phyloP scores from a whole-genome alignment of 2,797 vertebrate species.

The Enteromius paludinosus region DNA sequence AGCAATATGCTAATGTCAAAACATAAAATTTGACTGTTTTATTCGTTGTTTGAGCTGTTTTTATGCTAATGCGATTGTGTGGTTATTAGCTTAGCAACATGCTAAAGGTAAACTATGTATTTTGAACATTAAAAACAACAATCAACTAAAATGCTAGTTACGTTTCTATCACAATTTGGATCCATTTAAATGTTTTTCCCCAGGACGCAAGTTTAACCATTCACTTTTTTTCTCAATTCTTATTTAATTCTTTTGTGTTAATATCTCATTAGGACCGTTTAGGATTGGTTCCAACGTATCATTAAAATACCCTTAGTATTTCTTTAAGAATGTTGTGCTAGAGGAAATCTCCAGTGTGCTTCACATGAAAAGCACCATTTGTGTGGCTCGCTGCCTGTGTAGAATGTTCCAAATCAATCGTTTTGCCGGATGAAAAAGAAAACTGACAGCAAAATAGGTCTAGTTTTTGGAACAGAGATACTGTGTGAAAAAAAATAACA shows the following conservation, averaged over 20 bases:
- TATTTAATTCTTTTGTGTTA: neutral
- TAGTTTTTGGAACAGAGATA: slow-evolving; percentile 1
- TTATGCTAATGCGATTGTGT: neutral
- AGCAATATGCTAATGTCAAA: neutral
- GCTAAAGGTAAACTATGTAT: neutral
- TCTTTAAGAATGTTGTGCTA: neutral
- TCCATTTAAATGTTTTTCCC: neutral
- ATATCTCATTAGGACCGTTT: neutral
- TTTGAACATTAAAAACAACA: neutral
- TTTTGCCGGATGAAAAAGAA: neutral
- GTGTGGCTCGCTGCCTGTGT: neutral
- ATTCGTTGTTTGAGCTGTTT: neutral
- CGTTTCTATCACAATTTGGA: neutral
- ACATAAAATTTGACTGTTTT: neutral
- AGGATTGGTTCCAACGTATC: neutral
- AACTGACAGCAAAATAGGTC: neutral
- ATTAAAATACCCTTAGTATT: neutral
- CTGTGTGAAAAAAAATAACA: neutral
- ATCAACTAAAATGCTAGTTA: neutral
- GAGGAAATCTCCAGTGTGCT: slow-evolving; percentile 2
- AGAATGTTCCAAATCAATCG: slow-evolving; percentile 13
- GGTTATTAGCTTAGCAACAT: neutral
- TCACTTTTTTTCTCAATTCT: neutral
- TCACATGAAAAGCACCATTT: slow-evolving; percentile 4
- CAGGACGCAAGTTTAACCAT: too few relatives aligned